Conservation (phyloP, 2,888 invertebrate species). For the Arenicola marina region DNA sequence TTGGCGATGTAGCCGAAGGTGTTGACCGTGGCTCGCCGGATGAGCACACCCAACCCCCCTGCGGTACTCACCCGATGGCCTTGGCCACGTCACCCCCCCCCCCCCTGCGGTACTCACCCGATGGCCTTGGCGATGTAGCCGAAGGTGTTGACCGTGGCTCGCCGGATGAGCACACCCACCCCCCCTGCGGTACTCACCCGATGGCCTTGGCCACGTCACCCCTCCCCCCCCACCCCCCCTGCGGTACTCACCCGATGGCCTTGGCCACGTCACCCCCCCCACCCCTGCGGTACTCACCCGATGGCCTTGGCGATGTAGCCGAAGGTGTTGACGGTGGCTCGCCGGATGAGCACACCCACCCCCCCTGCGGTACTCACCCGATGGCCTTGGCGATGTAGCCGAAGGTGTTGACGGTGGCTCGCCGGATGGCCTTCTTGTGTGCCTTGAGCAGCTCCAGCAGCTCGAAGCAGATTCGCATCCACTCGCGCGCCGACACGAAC, state of each 20-base stretch:
- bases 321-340: slow-evolving; percentile 99
- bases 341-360: too few relatives aligned
- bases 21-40: slow-evolving; percentile 96
- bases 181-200: too few relatives aligned
- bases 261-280: too few relatives aligned
- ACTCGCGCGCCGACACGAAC: slow-evolving; percentile 97
- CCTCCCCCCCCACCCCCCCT: too few relatives aligned
- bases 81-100: too few relatives aligned
- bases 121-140: slow-evolving; percentile 99
- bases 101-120: slow-evolving; percentile 75
- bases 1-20: slow-evolving; percentile 99
- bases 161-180: too few relatives aligned
- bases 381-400: slow-evolving; percentile 99
- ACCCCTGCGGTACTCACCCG: slow-evolving; percentile 75
- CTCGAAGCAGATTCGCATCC: slow-evolving; percentile 99
- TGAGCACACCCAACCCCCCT: too few relatives aligned
- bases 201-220: too few relatives aligned
- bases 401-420: slow-evolving; percentile 99
- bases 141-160: slow-evolving; percentile 99
- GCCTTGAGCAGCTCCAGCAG: slow-evolving; percentile 94
- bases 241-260: too few relatives aligned
- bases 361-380: slow-evolving; percentile 71
- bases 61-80: too few relatives aligned
- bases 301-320: slow-evolving; percentile 99
- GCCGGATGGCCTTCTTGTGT: slow-evolving; percentile 97